Base-by-base conservation (phyloP, 2,888 invertebrate species). In the Scaptomyza polygonia region DNA sequence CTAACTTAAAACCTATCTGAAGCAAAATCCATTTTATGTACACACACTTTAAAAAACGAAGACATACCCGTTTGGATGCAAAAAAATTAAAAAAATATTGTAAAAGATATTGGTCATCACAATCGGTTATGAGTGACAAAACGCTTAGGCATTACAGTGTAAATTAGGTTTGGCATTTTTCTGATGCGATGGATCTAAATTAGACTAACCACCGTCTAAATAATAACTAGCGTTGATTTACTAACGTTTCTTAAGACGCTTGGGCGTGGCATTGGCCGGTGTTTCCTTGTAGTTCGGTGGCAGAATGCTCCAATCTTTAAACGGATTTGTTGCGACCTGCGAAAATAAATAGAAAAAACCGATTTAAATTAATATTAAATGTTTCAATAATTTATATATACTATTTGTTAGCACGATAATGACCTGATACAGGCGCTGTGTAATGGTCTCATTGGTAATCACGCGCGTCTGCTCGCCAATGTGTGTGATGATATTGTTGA, bases 401-500 rank as follows among this genome's bases (percentile, higher is more conserved):
- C 12, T n/a, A 25, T 12, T 5, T 16, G 6, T 16, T 18, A 4
- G n/a, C 3, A 7, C 3, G 21, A 57, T 45, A 76, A 86, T 67
- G 67, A 94, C 95, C 91, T 94, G 95, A 89, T 94, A 95, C 52
- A 95, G 92, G 1, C 95, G 93, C 16, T 93, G 92, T 0, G 95
- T 94, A 40, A 95, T 93, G 0, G 93, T 93, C 74, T 94, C 94
- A 81, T 94, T 94, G 6, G 93, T 91, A 27, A 96, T 95, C 54
- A 94, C 91, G 72, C 94, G 93, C 0, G 96, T 96, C 90, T 96
- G 96, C 85, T 96, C 96, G 0, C 96, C 93, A 49, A 97, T 93
- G 89, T 97, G 97, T 1, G 92, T 82, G 2, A 97, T 94, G 47
- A 97, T 95, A 86, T 96, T 96, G 86, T 97, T 96, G 88, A 97